Evolutionary conservation across 2,888 invertebrate genomes (phyloP), one percentile per base, ranked within the genome.

Genomic region (Galeopsomyia nigrocyanea): DNA sequence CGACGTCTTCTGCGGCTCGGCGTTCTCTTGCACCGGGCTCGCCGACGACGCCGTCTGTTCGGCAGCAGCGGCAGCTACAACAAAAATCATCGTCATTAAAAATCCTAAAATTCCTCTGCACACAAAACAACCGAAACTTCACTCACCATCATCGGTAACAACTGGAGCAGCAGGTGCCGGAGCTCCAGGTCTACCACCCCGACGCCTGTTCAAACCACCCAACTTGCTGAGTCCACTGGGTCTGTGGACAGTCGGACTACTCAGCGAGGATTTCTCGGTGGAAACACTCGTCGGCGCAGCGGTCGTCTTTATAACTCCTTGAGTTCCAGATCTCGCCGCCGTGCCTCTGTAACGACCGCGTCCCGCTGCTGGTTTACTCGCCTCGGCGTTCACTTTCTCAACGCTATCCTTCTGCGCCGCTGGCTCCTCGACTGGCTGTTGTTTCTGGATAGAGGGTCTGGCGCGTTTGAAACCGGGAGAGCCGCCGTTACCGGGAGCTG

Each of bases 371-470:
- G 82, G 81, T 74, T 82, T 81, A 0, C 10, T 0, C 56, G 10
- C 1, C 56, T 85, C 85, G 6, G 80, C 78, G 67, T 79, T 82
- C 0, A 76, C 79, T 0, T 79, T 78, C 46, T 79, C 79, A 22
- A 81, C 77, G 31, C 78, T 81, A 5, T 87, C 83, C 67, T 83
- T 87, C 49, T 86, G 85, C 2, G 81, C 73, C 0, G 81, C 73
- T 0, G 49, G 53, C 49, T 86, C 86, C 0, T 82, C 83, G 0
- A 75, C 73, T 0, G 76, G 77, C 13, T 76, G 71, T 21, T 69
- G 76, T 39, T 78, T 85, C 50, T 79, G 82, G 74, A 10, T 80
- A 76, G 16, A 5, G 1, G 87, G 86, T 56, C 82, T 81, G 6
- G 82, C 76, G 73, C 82, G 79, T 63, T 82, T 86, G 75, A 77